These are phyloP conservation scores for Taphrorychus bicolor DNA, from an alignment of 2,888 invertebrate species.

Conservation along the genomic window DNA sequence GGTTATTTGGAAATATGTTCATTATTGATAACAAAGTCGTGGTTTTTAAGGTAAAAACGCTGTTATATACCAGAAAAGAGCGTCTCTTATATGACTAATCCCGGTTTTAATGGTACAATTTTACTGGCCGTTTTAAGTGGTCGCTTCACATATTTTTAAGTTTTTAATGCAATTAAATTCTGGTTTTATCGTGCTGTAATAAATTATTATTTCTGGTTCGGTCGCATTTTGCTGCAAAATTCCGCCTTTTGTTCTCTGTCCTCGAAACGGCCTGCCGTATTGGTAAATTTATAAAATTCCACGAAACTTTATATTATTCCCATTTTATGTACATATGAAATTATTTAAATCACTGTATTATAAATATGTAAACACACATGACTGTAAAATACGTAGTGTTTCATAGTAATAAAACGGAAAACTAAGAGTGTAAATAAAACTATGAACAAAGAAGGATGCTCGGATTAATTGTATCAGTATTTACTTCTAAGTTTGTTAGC, in stretches of 20 bases:
- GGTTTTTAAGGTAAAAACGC: no score
- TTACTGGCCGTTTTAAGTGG: no score
- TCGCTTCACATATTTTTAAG: no score
- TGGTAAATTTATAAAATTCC: neutral
- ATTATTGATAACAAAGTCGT: no score
- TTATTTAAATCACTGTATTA: slow-evolving; percentile 55
- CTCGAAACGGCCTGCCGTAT: neutral
- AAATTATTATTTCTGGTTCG: no score
- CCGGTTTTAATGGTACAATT: no score
- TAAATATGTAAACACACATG: slow-evolving; percentile 1
- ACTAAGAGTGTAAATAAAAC: slow-evolving; percentile 32
- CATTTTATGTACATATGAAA: slow-evolving; percentile 53
- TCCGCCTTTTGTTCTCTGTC: slow-evolving; percentile 1
- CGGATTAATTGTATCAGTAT: neutral
- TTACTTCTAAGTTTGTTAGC: neutral
- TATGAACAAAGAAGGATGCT: neutral
- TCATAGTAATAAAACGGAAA: slow-evolving; percentile 48
- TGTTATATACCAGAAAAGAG: no score
- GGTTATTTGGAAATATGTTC: no score
- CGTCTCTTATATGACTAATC: no score
- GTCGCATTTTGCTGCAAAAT: neutral
- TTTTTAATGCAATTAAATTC: slow-evolving; percentile 7
- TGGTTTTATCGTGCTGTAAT: slow-evolving; percentile 2
- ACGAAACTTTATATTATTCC: slow-evolving; percentile 56
- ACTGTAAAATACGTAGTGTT: slow-evolving; percentile 53